Conservation (phyloP, 2,888 invertebrate species). For the Iphiclides podalirius region DNA sequence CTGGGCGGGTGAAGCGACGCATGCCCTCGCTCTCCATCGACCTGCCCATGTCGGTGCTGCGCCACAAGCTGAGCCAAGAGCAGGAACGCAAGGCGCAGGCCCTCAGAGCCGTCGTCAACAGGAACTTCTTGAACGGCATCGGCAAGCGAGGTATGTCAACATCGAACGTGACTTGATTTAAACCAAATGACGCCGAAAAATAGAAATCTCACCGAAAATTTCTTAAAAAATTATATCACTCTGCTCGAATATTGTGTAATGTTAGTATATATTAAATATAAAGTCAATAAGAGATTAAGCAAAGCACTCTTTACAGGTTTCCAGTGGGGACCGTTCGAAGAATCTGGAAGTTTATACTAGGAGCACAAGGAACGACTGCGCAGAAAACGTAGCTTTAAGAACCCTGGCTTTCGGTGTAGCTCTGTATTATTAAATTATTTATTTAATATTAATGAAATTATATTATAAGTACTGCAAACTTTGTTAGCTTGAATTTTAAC, state of each 20-base stretch:
- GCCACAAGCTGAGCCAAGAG: constrained; percentile 88
- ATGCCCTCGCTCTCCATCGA: constrained; percentile 90
- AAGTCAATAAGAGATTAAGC: neutral
- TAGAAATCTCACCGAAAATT: too few species aligned
- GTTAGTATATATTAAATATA: too few species aligned
- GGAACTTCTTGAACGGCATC: constrained; percentile 85
- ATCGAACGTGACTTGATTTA: too few species aligned
- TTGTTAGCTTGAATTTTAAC: neutral
- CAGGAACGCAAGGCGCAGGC: constrained; percentile 85
- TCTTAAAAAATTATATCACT: too few species aligned
- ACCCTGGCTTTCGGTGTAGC: neutral
- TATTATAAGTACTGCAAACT: too few species aligned
- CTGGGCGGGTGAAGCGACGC: constrained; percentile 76
- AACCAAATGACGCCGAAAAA: too few species aligned
- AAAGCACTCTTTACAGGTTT: constrained; percentile 45
- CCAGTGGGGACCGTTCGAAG: constrained; percentile 45
- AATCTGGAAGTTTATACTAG: constrained; percentile 33
- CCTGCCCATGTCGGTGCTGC: constrained; percentile 90
- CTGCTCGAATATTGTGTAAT: too few species aligned
- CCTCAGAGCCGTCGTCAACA: constrained; percentile 81
- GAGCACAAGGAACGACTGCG: neutral
- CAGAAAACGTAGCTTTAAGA: neutral
- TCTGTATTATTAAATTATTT: neutral
- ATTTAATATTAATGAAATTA: neutral
- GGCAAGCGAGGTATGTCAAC: constrained; percentile 83